phyloP scores from a whole-genome alignment of 2,888 invertebrate genomes.

The Tetropium fuscum region DNA sequence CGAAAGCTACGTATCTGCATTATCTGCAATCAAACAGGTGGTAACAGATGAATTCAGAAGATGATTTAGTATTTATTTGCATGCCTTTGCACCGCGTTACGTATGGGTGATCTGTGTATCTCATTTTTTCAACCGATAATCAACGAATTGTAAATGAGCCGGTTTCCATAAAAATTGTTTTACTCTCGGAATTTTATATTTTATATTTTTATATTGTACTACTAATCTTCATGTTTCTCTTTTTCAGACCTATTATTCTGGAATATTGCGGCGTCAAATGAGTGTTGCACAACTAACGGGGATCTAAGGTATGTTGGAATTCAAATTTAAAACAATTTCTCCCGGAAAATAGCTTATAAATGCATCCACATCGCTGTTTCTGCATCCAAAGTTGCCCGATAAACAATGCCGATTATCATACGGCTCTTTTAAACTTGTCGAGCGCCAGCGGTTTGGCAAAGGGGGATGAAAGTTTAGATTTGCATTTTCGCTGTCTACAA shows the following conservation, averaged over 20 bases:
- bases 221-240: no score
- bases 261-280: conserved; percentile 25
- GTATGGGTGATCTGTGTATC: no score
- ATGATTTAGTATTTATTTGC: no score
- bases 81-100: no score
- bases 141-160: no score
- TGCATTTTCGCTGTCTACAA: background rate
- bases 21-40: no score
- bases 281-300: conserved; percentile 31
- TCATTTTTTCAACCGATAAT: no score
- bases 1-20: no score
- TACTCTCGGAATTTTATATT: no score
- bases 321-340: conserved; percentile 27
- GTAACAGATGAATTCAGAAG: no score
- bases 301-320: conserved; percentile 38
- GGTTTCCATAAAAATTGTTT: no score
- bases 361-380: background rate
- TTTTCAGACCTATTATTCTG: conserved; percentile 18
- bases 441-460: background rate
- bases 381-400: conserved; percentile 24
- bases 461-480: background rate
- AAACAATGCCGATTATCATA: conserved; percentile 40
- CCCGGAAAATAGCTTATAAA: conserved; percentile 7
- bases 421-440: background rate
- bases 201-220: no score